Evolutionary conservation across 2,888 invertebrate species (phyloP).

Genomic region (Phymatocera aterrima): DNA sequence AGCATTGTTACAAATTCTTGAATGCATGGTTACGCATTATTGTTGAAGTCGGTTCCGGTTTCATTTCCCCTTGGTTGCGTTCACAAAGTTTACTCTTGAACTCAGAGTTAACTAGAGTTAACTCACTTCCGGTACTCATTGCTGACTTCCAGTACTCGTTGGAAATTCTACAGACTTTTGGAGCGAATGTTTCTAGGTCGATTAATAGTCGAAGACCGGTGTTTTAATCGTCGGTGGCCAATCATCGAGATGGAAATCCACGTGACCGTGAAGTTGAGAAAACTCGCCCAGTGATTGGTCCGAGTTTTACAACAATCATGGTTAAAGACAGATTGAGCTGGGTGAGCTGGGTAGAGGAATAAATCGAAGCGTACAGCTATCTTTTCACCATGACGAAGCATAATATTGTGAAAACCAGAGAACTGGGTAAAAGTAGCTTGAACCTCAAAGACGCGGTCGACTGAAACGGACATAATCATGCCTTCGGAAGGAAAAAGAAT

Average conservation of each 20-base stretch:
- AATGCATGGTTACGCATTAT: too few relatives aligned
- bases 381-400: conserved; percentile 33
- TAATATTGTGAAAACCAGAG: conserved; percentile 34
- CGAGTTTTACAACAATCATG: too few relatives aligned
- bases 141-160: too few relatives aligned
- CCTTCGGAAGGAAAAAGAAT: conserved; percentile 40
- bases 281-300: neutral
- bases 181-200: neutral
- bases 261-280: neutral
- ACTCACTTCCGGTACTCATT: too few relatives aligned
- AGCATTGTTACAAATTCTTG: too few relatives aligned
- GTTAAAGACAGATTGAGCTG: neutral
- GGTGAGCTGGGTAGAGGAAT: neutral
- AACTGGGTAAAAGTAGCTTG: neutral
- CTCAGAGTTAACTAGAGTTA: too few relatives aligned
- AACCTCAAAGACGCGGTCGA: neutral
- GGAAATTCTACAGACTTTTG: too few relatives aligned
- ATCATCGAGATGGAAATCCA: neutral
- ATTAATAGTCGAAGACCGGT: neutral
- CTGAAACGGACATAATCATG: conserved; percentile 15
- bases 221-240: neutral
- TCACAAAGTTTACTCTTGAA: too few relatives aligned
- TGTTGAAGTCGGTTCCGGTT: too few relatives aligned
- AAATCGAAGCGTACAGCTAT: neutral
- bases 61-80: too few relatives aligned